Conservation (phyloP, 2,797 vertebrate genomes). For the Chaunax sp. region DNA sequence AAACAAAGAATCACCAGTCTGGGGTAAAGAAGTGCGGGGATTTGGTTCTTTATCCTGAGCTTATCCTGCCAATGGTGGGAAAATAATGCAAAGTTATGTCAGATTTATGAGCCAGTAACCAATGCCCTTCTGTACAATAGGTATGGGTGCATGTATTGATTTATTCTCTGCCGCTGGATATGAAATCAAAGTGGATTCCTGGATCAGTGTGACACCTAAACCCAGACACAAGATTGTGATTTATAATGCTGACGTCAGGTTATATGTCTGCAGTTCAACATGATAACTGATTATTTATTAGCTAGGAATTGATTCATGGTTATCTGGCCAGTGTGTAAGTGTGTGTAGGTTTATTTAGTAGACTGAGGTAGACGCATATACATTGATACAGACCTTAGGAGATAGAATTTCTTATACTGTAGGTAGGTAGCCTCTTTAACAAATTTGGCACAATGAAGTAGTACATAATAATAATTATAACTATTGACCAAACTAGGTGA, state of each 20-base stretch:
- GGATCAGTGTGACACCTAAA: slow-evolving; percentile 32
- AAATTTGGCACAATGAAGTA: no score
- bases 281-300: slow-evolving; percentile 28
- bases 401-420: no score
- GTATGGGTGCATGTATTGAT: slow-evolving; percentile 51
- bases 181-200: slow-evolving; percentile 60
- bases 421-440: no score
- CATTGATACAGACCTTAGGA: no score
- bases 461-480: no score
- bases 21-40: slow-evolving; percentile 28
- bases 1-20: slow-evolving; percentile 52
- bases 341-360: no score
- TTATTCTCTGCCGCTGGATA: slow-evolving; percentile 39
- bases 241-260: slow-evolving; percentile 39
- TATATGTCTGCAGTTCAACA: slow-evolving; percentile 9
- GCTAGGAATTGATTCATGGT: slow-evolving; percentile 15
- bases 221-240: slow-evolving; percentile 38
- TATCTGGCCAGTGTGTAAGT: not conserved
- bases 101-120: slow-evolving; percentile 41
- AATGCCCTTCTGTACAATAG: slow-evolving; percentile 43
- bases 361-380: no score
- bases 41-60: slow-evolving; percentile 32
- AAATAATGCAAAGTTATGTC: slow-evolving; percentile 34
- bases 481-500: no score
- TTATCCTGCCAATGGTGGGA: slow-evolving; percentile 12